phyloP scores from a whole-genome alignment of 2,797 vertebrate species.

The Astyanax mexicanus region DNA sequence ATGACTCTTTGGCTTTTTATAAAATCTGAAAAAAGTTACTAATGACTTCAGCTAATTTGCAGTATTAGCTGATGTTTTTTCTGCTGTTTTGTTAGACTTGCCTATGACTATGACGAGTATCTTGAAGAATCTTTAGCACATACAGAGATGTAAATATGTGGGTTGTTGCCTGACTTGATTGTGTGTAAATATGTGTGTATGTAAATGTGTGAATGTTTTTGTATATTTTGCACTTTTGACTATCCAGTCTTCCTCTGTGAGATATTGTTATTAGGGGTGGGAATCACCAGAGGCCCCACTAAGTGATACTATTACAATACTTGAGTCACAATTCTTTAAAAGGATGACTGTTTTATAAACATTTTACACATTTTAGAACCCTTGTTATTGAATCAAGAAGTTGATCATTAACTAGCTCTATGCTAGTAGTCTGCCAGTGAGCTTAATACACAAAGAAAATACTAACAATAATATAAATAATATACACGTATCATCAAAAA shows the following conservation, averaged over 20 bases:
- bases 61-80: conserved; percentile 46
- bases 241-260: conserved; percentile 73
- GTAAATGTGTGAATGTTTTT: conserved; percentile 48
- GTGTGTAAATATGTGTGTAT: conserved; percentile 49
- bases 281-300: conserved; percentile 3
- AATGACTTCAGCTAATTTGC: too few species aligned
- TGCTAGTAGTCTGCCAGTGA: not conserved
- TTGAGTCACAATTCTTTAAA: not conserved
- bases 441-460: not conserved
- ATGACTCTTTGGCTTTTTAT: conserved; percentile 34
- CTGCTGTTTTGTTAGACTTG: conserved; percentile 28
- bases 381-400: not conserved
- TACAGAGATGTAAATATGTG: conserved; percentile 39
- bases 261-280: conserved; percentile 21
- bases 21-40: too few species aligned
- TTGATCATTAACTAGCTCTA: not conserved
- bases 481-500: too few species aligned
- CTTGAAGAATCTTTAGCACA: conserved; percentile 44
- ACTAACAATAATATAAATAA: not conserved
- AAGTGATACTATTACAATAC: not conserved
- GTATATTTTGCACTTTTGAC: conserved; percentile 67
- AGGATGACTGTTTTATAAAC: not conserved
- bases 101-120: conserved; percentile 7
- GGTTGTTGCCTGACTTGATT: conserved; percentile 37
- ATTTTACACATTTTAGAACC: not conserved